phyloP scores from a whole-genome alignment of 2,797 vertebrate species.

The Hafferia zeledoni region DNA sequence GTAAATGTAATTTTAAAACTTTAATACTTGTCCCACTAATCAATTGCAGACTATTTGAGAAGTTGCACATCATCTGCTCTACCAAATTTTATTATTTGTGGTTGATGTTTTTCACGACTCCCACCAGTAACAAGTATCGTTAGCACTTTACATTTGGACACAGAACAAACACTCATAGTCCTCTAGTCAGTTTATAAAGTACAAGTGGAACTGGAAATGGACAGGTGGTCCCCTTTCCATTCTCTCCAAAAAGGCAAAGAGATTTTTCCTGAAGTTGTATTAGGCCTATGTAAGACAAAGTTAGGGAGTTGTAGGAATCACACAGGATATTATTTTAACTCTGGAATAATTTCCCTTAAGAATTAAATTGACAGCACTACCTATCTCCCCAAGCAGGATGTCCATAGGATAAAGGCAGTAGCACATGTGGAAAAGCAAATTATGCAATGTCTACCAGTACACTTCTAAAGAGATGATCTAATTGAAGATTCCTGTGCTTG shows the following conservation, averaged over 20 bases:
- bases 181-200: background rate
- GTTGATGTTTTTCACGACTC: background rate
- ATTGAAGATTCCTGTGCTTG: background rate
- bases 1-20: background rate
- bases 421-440: background rate
- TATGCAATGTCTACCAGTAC: background rate
- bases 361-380: background rate
- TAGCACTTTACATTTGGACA: background rate
- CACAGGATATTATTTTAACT: background rate
- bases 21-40: background rate
- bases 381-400: background rate
- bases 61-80: background rate
- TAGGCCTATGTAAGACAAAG: background rate
- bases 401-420: background rate
- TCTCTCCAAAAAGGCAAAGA: background rate
- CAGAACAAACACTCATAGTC: background rate
- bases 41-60: background rate
- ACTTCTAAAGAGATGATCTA: background rate
- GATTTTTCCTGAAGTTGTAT: background rate
- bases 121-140: background rate
- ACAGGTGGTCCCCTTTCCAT: background rate
- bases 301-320: background rate
- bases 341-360: background rate
- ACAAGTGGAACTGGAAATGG: background rate
- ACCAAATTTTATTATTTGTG: background rate